Conservation (phyloP, 2,888 invertebrate species). For the Branchipolynoe longqiensis region DNA sequence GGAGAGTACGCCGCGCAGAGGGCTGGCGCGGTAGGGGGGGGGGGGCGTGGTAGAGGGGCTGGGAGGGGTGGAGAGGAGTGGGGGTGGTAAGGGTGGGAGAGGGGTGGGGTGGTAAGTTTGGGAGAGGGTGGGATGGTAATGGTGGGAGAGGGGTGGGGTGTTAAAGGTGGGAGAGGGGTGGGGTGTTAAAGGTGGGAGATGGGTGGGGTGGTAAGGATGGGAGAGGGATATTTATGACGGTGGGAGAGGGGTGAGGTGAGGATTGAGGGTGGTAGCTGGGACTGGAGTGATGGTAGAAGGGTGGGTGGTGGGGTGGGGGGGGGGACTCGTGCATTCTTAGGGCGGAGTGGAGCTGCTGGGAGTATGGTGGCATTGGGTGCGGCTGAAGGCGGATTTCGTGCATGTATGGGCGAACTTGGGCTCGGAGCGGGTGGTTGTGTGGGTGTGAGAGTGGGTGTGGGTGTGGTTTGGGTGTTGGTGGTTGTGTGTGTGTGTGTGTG, state of each 20-base stretch:
- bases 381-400: too few relatives aligned
- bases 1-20: background rate
- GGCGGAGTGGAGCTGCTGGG: too few relatives aligned
- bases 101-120: background rate
- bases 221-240: background rate
- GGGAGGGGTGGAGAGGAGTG: background rate
- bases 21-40: background rate
- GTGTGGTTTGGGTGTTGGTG: too few relatives aligned
- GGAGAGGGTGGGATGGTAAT: background rate
- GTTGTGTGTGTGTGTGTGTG: too few relatives aligned
- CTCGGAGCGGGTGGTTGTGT: too few relatives aligned
- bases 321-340: too few relatives aligned
- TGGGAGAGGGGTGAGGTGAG: constrained; percentile 11
- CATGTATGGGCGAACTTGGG: too few relatives aligned
- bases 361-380: too few relatives aligned
- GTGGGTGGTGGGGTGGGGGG: background rate
- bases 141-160: background rate
- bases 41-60: background rate
- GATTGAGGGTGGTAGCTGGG: background rate
- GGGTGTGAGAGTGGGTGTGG: too few relatives aligned
- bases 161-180: background rate
- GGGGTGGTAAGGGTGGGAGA: background rate
- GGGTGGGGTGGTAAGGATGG: background rate
- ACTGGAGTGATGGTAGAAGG: background rate
- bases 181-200: background rate